Evolutionary conservation across 2,113 vertebrate species (phyloP).

Genomic region (Otocyon megalotis): DNA sequence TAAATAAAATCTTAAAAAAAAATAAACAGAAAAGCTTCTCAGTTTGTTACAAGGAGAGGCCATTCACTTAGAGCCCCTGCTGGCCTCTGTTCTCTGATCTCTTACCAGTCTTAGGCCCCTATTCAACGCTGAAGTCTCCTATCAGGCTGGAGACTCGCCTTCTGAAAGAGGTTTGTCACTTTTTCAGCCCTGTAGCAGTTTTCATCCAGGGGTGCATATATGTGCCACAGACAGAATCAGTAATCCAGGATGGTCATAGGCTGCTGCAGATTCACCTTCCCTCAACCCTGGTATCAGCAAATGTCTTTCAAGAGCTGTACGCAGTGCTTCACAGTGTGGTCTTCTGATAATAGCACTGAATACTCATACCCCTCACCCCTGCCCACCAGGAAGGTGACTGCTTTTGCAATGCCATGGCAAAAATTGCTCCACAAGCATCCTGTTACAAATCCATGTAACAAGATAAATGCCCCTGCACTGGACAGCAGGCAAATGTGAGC

Average conservation of each 20-base stretch:
- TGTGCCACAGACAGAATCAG: neutral
- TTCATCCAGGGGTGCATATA: neutral
- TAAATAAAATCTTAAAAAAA: too few species aligned
- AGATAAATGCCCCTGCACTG: neutral
- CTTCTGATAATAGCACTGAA: neutral
- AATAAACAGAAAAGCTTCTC: neutral
- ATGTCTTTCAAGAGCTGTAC: too few species aligned
- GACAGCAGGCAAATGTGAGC: neutral
- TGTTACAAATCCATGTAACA: neutral
- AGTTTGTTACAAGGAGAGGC: neutral
- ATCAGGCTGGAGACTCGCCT: neutral
- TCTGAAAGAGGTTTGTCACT: neutral
- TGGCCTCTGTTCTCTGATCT: neutral
- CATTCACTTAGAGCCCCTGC: too few species aligned
- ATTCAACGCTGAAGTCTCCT: neutral
- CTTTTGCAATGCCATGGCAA: neutral
- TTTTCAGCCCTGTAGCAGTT: neutral
- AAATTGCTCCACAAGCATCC: neutral
- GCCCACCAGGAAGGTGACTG: neutral
- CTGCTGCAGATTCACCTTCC: neutral
- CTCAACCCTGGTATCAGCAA: neutral
- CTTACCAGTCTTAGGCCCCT: too few species aligned
- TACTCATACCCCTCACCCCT: neutral
- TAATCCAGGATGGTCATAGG: neutral
- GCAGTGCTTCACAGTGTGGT: neutral